Percentiles rank a stretch among this genome's conserved stretches.
These are phyloP conservation scores for Cochlearius cochlearius DNA, from an alignment of 2,113 vertebrate genomes.

Conservation along the genomic window DNA sequence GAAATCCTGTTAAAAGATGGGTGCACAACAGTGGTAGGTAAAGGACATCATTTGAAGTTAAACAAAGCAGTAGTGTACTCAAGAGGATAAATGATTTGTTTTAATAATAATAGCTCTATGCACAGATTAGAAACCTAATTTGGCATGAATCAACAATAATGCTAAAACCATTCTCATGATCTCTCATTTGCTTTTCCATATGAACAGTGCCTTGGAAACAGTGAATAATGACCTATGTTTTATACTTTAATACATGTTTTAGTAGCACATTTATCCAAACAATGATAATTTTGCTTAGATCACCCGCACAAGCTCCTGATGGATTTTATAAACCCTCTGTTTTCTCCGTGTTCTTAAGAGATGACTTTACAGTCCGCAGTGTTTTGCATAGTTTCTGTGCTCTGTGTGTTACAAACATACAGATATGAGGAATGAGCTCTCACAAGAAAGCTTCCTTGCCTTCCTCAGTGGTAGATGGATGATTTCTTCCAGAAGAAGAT, in stretches of 20 bases:
- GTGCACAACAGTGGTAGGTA: background rate
- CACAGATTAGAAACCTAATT: slow-evolving; percentile 42
- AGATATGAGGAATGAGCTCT: background rate
- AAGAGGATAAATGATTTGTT: slow-evolving; percentile 3
- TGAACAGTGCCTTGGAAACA: background rate
- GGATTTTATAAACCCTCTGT: background rate
- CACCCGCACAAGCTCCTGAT: background rate
- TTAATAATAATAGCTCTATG: slow-evolving; percentile 26
- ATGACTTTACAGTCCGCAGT: background rate
- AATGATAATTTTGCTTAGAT: background rate
- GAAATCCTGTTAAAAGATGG: background rate
- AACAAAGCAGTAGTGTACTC: background rate
- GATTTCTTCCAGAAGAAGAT: background rate
- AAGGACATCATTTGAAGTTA: background rate
- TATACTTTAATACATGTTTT: background rate
- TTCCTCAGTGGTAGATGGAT: background rate
- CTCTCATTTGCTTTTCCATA: slow-evolving; percentile 14
- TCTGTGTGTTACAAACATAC: background rate
- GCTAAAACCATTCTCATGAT: slow-evolving; percentile 6
- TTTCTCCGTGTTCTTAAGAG: background rate
- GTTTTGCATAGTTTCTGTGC: background rate
- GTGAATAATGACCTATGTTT: background rate
- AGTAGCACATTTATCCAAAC: background rate
- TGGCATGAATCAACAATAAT: slow-evolving; percentile 16
- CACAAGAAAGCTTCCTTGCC: background rate